phyloP scores from a whole-genome alignment of 2,888 invertebrate species.

The Tolmerus cingulatus region DNA sequence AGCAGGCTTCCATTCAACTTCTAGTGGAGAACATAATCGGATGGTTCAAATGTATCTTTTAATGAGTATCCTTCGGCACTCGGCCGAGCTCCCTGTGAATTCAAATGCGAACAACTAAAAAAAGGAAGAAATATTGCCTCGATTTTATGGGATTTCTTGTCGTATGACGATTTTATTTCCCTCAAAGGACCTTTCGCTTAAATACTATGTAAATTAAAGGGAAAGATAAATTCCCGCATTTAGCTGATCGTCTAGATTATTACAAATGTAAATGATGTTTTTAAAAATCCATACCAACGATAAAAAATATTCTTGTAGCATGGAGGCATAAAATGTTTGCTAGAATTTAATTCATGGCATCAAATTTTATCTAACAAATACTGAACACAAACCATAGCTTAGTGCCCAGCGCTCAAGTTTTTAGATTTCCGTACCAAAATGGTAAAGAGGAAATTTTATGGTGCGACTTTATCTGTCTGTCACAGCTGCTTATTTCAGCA shows the following conservation, averaged over 20 bases:
- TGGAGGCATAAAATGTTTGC: no score
- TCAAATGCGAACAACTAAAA: neutral
- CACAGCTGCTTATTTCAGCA: no score
- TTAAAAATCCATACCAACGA: neutral
- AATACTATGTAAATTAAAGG: neutral
- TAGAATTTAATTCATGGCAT: no score
- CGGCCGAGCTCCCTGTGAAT: neutral
- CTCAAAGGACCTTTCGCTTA: neutral
- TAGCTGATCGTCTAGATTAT: neutral
- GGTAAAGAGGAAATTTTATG: no score
- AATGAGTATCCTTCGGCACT: constrained; percentile 6
- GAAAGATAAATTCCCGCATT: neutral
- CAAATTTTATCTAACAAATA: no score
- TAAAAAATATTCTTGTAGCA: no score
- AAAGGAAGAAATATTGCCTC: neutral
- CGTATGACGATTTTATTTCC: neutral
- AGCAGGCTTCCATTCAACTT: neutral
- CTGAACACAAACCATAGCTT: no score
- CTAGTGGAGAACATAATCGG: neutral
- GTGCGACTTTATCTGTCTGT: no score
- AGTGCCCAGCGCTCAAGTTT: no score
- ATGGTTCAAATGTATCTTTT: constrained; percentile 16
- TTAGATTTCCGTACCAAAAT: no score
- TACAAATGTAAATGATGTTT: neutral
- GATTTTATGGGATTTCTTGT: neutral